Base-by-base conservation (phyloP, 2,888 invertebrate species). In the Onchidella celtica region DNA sequence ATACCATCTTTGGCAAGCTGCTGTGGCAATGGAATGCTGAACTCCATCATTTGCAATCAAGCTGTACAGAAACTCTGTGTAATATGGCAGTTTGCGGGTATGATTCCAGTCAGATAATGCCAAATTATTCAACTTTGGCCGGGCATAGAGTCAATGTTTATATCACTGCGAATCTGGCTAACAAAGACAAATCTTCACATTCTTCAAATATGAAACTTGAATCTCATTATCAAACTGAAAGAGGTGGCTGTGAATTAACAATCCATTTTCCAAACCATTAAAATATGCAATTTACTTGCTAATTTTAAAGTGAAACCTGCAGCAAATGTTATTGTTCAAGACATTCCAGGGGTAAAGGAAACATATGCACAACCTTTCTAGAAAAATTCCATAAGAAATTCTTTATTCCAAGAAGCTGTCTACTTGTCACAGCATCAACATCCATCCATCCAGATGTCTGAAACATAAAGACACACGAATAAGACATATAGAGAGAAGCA, bases 1-100 rank as follows among this genome's bases (percentile, higher is more conserved):
- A 72, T 21, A 34, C 72, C 70, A 63, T 69, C 72, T 72, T 63
- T 70, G 2, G 34, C 61, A 2, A 79, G 55, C 4, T 63, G 32
- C 14, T 55, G 40, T 40, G 70, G 70, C 27, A 63, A 32, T 40
- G 63, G 70, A 6, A 79, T n/a, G 17, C 47, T 61, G 34, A 79
- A 79, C 32, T 79, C 79, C 79, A 79, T 79, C 38, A 3, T 63
- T n/a, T n/a, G n/a, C n/a, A n/a, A n/a, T n/a, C n/a, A n/a, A n/a
- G n/a, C n/a, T n/a, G n/a, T n/a, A n/a, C n/a, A n/a, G n/a, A n/a
- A n/a, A n/a, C n/a, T n/a, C n/a, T n/a, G n/a, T n/a, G n/a, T n/a
- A n/a, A n/a, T n/a, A n/a, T n/a, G n/a, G n/a, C n/a, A n/a, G n/a
- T n/a, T n/a, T n/a, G n/a, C n/a, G n/a, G n/a, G n/a, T n/a, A n/a